phyloP scores from a whole-genome alignment of 2,113 vertebrate species.

The Tragelaphus imberbis region DNA sequence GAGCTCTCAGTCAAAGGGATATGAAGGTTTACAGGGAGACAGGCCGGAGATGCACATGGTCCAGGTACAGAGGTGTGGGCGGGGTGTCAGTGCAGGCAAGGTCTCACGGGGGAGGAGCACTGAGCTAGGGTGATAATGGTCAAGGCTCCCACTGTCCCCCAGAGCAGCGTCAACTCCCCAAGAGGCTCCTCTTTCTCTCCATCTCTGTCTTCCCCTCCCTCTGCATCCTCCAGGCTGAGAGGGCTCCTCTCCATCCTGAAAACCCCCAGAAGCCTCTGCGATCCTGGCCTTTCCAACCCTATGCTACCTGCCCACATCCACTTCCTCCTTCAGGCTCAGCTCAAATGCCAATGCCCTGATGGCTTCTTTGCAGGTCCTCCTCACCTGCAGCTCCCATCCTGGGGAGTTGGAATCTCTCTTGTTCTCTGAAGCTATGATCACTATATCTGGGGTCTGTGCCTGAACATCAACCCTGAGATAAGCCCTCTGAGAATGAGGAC shows the following conservation, averaged over 20 bases:
- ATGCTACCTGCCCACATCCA: not conserved
- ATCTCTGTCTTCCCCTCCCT: not conserved
- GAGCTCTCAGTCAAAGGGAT: not conserved
- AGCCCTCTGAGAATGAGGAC: not conserved
- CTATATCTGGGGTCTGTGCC: not conserved
- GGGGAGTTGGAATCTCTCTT: not conserved
- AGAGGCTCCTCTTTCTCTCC: not conserved
- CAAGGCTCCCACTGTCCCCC: not conserved
- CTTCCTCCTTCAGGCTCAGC: not conserved
- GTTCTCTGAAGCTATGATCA: not conserved
- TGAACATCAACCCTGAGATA: not conserved
- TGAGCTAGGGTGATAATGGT: no score
- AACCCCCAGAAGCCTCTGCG: not conserved
- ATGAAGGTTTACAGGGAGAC: not conserved
- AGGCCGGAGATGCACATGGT: fast-evolving
- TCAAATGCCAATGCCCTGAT: not conserved
- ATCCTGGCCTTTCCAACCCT: no score
- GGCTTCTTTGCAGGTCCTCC: not conserved
- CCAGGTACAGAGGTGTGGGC: fast-evolving
- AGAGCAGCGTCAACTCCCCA: not conserved
- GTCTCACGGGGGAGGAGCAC: not conserved
- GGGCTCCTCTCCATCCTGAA: not conserved
- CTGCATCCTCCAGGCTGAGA: not conserved
- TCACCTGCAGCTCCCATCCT: fast-evolving
- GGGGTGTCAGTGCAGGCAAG: not conserved